Evolutionary conservation across 2,797 vertebrate species (phyloP).

Genomic region (Molossus molossus): DNA sequence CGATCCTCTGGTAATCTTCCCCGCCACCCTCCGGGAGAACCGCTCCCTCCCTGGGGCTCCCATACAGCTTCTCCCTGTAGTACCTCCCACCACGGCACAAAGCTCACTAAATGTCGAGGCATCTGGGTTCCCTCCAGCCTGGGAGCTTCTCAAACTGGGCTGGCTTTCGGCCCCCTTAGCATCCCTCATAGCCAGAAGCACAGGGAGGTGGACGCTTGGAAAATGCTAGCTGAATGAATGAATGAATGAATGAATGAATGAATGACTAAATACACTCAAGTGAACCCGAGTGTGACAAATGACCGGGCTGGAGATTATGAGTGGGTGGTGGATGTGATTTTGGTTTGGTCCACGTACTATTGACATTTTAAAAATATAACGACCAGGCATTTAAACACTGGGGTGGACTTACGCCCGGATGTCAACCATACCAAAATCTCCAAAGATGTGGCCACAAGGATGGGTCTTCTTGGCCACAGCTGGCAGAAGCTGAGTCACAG

Average conservation of each 20-base stretch:
- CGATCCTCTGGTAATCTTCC: background rate
- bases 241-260: background rate
- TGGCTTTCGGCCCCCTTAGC: background rate
- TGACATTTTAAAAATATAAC: background rate
- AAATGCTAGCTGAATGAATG: background rate
- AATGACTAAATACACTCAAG: background rate
- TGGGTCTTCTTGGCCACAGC: background rate
- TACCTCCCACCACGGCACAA: rapidly evolving
- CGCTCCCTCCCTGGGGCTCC: background rate
- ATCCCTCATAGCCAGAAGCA: background rate
- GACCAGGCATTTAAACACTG: background rate
- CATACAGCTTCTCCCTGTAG: rapidly evolving
- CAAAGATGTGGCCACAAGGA: background rate
- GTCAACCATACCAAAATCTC: background rate
- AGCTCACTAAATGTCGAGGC: rapidly evolving
- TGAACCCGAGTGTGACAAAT: background rate
- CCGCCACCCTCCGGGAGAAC: background rate
- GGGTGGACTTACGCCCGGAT: background rate
- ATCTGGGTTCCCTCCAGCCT: background rate
- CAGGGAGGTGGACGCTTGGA: background rate
- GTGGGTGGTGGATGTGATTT: background rate
- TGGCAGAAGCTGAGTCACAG: background rate
- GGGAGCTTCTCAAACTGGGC: background rate
- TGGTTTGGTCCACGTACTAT: background rate
- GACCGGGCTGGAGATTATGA: background rate